phyloP scores from a whole-genome alignment of 2,113 vertebrate genomes.

The Cyprinodon variegatus region DNA sequence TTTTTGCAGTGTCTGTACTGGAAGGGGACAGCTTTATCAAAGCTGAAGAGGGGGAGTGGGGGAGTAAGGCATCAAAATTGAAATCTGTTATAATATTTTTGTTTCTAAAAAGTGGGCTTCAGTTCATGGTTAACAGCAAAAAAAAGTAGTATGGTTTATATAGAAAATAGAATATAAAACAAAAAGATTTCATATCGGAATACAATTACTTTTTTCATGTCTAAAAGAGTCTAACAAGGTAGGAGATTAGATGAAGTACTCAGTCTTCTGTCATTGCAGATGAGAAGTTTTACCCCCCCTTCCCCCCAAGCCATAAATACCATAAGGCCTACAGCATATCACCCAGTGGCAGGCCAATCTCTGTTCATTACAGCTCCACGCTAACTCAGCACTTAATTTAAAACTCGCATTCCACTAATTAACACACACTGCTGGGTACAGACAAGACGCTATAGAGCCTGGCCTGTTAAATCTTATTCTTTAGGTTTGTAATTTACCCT shows the following conservation, averaged over 20 bases:
- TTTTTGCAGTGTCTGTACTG: constrained; percentile 79
- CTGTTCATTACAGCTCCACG: constrained; percentile 67
- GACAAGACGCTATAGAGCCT: constrained; percentile 62
- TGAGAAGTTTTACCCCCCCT: constrained; percentile 3
- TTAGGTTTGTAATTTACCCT: constrained; percentile 9
- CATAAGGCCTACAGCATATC: constrained; percentile 76
- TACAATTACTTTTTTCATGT: neutral
- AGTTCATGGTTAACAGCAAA: too few relatives aligned
- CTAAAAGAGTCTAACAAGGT: neutral
- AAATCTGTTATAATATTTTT: neutral
- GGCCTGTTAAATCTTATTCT: constrained; percentile 51
- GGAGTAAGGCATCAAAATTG: too few relatives aligned
- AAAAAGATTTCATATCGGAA: neutral
- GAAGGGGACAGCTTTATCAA: constrained; percentile 46
- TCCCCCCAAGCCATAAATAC: constrained; percentile 68
- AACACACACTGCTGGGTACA: constrained; percentile 73
- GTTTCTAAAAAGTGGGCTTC: neutral
- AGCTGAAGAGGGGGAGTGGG: too few relatives aligned
- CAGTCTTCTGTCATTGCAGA: neutral
- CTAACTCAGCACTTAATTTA: constrained; percentile 74
- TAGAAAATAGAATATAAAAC: neutral
- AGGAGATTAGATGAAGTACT: neutral
- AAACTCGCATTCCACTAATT: constrained; percentile 77
- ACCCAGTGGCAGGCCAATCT: constrained; percentile 74
- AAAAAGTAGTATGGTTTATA: too few relatives aligned